These are phyloP conservation scores for Psittacula derbiana DNA, from an alignment of 2,797 vertebrate species.

Conservation along the genomic window DNA sequence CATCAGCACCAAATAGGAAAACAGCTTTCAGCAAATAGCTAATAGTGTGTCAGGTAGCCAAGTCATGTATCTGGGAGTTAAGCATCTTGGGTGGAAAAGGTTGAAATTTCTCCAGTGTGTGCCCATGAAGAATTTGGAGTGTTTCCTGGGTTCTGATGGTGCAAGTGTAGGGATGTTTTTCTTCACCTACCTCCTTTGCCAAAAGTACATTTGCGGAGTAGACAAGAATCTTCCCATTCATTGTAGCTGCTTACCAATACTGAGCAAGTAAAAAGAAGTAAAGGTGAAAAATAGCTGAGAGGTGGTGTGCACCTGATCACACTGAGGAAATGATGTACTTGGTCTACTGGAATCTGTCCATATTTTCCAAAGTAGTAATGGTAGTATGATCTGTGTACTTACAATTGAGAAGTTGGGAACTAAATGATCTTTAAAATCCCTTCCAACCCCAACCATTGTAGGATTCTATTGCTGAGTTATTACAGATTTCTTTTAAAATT, in stretches of 20 bases:
- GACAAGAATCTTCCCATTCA: background rate
- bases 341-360: background rate
- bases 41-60: background rate
- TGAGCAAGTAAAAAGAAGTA: background rate
- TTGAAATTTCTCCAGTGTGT: background rate
- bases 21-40: background rate
- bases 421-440: background rate
- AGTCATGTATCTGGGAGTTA: background rate
- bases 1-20: background rate
- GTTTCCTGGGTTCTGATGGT: background rate
- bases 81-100: background rate
- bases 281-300: background rate
- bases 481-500: background rate
- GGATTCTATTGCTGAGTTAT: background rate
- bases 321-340: background rate
- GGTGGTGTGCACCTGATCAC: background rate
- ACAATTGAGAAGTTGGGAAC: background rate
- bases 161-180: background rate
- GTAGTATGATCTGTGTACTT: background rate
- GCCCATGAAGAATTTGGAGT: background rate
- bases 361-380: background rate
- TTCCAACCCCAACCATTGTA: background rate
- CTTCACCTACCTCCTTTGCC: background rate
- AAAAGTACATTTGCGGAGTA: background rate
- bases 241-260: background rate